Evolutionary conservation across 2,888 invertebrate species (phyloP), one percentile per base, ranked within the genome.

Genomic region (Anodontia alba): DNA sequence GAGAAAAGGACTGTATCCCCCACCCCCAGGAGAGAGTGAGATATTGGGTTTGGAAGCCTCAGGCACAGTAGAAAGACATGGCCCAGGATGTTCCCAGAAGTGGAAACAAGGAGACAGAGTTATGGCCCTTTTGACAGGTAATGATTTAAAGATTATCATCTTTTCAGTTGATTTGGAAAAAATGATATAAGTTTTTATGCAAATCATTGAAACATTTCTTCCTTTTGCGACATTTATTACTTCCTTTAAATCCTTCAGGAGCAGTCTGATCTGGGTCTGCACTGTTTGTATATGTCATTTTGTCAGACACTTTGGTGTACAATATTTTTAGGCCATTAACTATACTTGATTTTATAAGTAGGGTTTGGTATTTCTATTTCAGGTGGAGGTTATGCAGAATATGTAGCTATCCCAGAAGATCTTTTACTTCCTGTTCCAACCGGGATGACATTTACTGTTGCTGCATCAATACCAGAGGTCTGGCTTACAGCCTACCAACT

Each of bases 341-440:
- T n/a, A n/a, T n/a, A n/a, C n/a, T n/a, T n/a, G n/a, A n/a, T n/a
- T n/a, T n/a, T n/a, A n/a, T n/a, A n/a, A n/a, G n/a, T n/a, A n/a
- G n/a, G n/a, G n/a, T n/a, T n/a, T n/a, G n/a, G n/a, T n/a, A n/a
- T 46, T 12, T 46, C 17, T 15, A 12, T 73, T 72, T 7, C 81
- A 92, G 94, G 95, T 46, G 95, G 95, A 36, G 94, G 95, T n/a
- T 93, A 95, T 91, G 94, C 94, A 12, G 94, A 95, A 83, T 95
- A 91, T 88, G 94, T 93, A 17, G 89, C 93, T 5, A 91, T 90
- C 5, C 90, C 91, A 36, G 92, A 92, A 75, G 91, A 90, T 36
- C 90, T 91, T 51, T 73, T 93, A 36, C 90, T 94, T 81, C 84
- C 84, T 5, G 76, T 95, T 23, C 94, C 94, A 2, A 51, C 81